Percentiles rank a stretch among this genome's conserved stretches.
Conservation (phyloP, 92 coral and sea anemone species). For the Montipora capitata region DNA sequence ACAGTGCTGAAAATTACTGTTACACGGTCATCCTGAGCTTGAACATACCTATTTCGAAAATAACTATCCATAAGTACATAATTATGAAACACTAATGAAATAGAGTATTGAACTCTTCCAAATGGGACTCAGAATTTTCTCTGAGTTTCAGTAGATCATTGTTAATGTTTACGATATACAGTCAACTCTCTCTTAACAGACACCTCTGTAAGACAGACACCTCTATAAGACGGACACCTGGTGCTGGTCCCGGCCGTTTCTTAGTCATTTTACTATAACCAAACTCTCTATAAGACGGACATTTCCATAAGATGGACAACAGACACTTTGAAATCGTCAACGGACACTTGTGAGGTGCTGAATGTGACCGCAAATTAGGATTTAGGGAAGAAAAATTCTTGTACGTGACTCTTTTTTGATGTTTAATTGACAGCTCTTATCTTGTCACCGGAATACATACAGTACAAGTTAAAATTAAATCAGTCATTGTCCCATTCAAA, state of each 20-base stretch:
- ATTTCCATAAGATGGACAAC: constrained; percentile 3
- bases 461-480: too few relatives aligned
- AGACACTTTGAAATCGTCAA: too few relatives aligned
- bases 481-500: too few relatives aligned
- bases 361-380: background rate
- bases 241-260: constrained; percentile 57
- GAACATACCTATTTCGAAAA: constrained; percentile 83
- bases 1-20: constrained; percentile 98
- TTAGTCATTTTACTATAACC: constrained; percentile 46
- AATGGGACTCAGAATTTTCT: too few relatives aligned
- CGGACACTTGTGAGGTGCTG: background rate
- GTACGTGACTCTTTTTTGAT: too few relatives aligned
- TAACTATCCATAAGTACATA: background rate
- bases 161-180: too few relatives aligned
- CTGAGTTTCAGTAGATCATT: too few relatives aligned
- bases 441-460: too few relatives aligned
- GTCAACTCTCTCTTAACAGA: too few relatives aligned
- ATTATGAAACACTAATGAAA: background rate
- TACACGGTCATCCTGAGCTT: constrained; percentile 95
- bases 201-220: constrained; percentile 71
- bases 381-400: too few relatives aligned
- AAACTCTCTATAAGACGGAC: constrained; percentile 10
- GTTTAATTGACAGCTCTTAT: too few relatives aligned
- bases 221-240: constrained; percentile 75
- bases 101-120: too few relatives aligned